Evolutionary conservation across 2,888 invertebrate species (phyloP).

Genomic region (Ormyrus labotus): DNA sequence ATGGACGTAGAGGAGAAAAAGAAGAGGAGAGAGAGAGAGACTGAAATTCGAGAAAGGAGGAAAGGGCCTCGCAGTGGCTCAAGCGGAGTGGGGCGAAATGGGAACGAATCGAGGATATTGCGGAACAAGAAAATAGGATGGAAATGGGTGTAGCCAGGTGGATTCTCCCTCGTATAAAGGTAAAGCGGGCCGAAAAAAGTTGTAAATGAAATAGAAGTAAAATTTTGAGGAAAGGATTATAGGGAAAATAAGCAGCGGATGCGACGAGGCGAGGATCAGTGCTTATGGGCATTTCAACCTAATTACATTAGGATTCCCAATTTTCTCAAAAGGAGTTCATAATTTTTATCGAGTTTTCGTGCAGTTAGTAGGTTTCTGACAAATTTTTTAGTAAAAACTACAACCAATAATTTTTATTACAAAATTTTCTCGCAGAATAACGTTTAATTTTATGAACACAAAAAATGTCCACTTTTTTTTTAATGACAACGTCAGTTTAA

Average conservation of each 20-base stretch:
- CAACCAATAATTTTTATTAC: too few relatives aligned
- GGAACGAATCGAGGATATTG: slow-evolving; percentile 10
- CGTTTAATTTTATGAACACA: too few relatives aligned
- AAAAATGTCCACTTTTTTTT: too few relatives aligned
- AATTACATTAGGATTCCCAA: too few relatives aligned
- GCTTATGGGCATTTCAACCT: too few relatives aligned
- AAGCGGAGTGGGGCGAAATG: slow-evolving; percentile 6
- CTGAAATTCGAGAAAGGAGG: too few relatives aligned
- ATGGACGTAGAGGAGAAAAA: background rate
- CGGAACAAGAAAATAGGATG: slow-evolving; percentile 10
- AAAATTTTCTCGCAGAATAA: too few relatives aligned
- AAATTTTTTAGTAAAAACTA: too few relatives aligned
- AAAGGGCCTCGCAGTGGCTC: too few relatives aligned
- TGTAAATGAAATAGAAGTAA: slow-evolving; percentile 24
- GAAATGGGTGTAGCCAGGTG: slow-evolving; percentile 16
- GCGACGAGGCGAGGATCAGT: too few relatives aligned
- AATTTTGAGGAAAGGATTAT: background rate
- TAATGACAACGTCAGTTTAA: too few relatives aligned
- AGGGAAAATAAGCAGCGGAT: background rate
- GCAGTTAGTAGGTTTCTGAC: too few relatives aligned
- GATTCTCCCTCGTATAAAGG: background rate
- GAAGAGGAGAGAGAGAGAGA: background rate
- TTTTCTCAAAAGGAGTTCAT: background rate
- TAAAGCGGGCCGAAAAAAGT: background rate
- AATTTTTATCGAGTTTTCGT: background rate